These are phyloP conservation scores for Candoia aspera DNA, from an alignment of 2,113 vertebrate genomes.

Conservation along the genomic window DNA sequence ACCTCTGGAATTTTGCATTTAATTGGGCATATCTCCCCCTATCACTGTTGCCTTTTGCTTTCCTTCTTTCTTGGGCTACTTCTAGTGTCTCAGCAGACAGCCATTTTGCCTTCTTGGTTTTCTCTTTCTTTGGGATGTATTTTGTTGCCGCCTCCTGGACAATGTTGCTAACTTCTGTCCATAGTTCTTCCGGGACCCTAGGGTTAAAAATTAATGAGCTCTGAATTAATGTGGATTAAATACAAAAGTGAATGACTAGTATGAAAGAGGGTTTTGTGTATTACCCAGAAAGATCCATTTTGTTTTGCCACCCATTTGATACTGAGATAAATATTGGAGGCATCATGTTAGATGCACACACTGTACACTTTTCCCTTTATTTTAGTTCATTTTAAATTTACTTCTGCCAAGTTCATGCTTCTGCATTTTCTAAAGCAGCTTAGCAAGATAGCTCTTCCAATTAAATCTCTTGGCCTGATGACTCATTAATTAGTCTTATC, in stretches of 20 bases:
- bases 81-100: too few relatives aligned
- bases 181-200: too few relatives aligned
- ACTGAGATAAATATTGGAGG: neutral
- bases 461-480: slow-evolving; percentile 7
- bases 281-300: neutral
- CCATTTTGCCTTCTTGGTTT: too few relatives aligned
- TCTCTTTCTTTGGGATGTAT: too few relatives aligned
- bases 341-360: neutral
- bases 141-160: too few relatives aligned
- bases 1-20: too few relatives aligned
- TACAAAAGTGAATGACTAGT: neutral
- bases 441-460: neutral
- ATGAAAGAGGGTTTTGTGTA: neutral
- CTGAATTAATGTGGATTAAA: neutral
- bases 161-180: too few relatives aligned
- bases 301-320: neutral
- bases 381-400: slow-evolving; percentile 3
- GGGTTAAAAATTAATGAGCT: neutral
- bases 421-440: neutral
- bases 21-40: too few relatives aligned
- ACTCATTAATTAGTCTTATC: slow-evolving; percentile 13
- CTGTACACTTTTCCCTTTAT: neutral
- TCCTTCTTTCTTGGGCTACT: too few relatives aligned
- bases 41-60: too few relatives aligned
- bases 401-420: slow-evolving; percentile 6